Evolutionary conservation across 2,797 vertebrate species (phyloP).

Genomic region (Lutjanus campechanus): DNA sequence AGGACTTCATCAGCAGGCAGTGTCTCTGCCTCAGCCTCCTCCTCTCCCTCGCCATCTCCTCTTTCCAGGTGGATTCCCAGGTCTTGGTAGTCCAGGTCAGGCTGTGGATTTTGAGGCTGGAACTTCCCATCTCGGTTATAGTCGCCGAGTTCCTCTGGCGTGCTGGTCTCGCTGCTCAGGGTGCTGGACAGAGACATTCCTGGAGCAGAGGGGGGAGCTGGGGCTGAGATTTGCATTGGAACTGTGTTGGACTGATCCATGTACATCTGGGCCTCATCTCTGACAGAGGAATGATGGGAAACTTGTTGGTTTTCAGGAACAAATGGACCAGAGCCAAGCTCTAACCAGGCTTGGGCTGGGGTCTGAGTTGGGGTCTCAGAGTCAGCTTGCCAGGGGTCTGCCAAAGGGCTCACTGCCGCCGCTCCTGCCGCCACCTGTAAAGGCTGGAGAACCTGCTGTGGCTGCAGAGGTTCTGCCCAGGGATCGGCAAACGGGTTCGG

Average conservation of each 20-base stretch:
- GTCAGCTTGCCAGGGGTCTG: constrained; percentile 70
- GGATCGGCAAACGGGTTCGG: constrained; percentile 76
- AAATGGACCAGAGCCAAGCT: constrained; percentile 55
- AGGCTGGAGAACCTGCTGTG: constrained; percentile 41
- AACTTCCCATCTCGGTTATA: constrained; percentile 68
- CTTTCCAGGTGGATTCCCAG: constrained; percentile 66
- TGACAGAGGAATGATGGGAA: constrained; percentile 37
- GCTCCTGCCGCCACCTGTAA: constrained; percentile 32
- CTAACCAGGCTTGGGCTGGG: constrained; percentile 70
- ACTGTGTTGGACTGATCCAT: constrained; percentile 12
- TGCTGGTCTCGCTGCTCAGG: constrained; percentile 86
- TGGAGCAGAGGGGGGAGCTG: constrained; percentile 28
- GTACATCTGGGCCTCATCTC: constrained; percentile 25
- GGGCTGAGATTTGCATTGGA: constrained; percentile 40
- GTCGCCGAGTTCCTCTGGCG: constrained; percentile 85
- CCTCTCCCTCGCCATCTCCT: constrained; percentile 68
- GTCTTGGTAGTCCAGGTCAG: constrained; percentile 71
- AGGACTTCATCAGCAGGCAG: constrained; percentile 81
- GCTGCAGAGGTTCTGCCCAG: constrained; percentile 73
- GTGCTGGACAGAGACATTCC: constrained; percentile 82
- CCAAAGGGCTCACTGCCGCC: constrained; percentile 57
- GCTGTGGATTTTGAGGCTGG: constrained; percentile 44
- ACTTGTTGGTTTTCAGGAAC: constrained; percentile 46
- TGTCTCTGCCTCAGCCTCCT: constrained; percentile 76
- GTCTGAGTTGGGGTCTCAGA: constrained; percentile 71